Base-by-base conservation (phyloP, 2,113 vertebrate species). In the Seriola dumerili region DNA sequence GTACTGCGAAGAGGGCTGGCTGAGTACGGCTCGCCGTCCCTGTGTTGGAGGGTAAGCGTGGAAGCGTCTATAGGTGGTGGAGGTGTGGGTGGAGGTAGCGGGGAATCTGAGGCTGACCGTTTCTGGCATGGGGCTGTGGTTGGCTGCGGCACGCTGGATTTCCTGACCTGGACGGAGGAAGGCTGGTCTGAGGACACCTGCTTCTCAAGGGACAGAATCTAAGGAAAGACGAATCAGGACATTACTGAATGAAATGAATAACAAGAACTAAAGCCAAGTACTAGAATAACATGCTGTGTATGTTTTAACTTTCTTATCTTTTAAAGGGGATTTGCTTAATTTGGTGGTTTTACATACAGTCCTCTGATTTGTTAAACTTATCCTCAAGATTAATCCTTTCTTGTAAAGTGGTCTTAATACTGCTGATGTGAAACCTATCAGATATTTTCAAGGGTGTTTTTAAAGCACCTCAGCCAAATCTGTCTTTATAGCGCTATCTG, bases 201-300 rank as follows among this genome's bases (percentile, higher is more conserved):
- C 78, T 96, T 98, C 92, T 98, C 97, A 59, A 98, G 91, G 78
- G 94, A 96, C 71, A 99, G 96, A 32, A 99, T 94, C 98, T 99
- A 64, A 2, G 68, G 12, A 11, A 3, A 58, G 50, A 88, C 17
- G 73, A 76, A 36, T 85, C 5, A 64, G 9, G 50, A 63, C 9
- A 10, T 55, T 55, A 52, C 48, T 12, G 32, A 6, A 23, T 29
- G 29, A 4, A 16, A 25, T 70, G 34, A 65, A 25, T 11, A 21
- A 42, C 52, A 55, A 10, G 21, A 55, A 52, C 8, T n/a, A 23
- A 55, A 23, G n/a, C 19, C 11, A 23, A 23, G 16, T 8, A 17
- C 8, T 19, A 21, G 17, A 63, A 11, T 40, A 16, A 38, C 10
- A 63, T 63, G 48, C 48, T 50, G 48, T n/a, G 21, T 23, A 9